These are phyloP conservation scores for Gasterosteus aculeatus DNA, from an alignment of 2,113 vertebrate genomes.

Conservation along the genomic window DNA sequence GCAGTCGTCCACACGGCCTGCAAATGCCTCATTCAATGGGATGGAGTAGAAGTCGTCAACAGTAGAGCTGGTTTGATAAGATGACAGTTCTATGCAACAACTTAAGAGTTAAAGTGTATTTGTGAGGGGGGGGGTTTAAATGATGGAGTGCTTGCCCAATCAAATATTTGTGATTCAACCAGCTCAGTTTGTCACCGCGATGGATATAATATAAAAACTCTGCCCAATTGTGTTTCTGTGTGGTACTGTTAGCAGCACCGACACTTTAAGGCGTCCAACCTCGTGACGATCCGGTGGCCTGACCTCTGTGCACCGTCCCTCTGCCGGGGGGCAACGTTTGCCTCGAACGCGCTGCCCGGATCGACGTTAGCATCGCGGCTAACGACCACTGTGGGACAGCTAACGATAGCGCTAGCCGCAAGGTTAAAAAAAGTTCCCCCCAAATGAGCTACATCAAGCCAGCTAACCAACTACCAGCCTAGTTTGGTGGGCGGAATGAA, in stretches of 20 bases:
- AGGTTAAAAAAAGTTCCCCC: background rate
- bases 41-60: background rate
- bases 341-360: background rate
- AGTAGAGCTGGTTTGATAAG: background rate
- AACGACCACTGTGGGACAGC: conserved; percentile 43
- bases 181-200: background rate
- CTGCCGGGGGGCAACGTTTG: background rate
- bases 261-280: background rate
- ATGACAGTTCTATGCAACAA: too few relatives aligned
- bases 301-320: conserved; percentile 43
- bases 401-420: background rate
- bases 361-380: conserved; percentile 32
- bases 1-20: background rate
- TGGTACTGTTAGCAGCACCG: background rate
- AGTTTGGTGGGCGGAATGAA: conserved; percentile 2
- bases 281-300: conserved; percentile 3
- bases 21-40: background rate
- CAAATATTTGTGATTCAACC: background rate
- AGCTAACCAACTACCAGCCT: background rate
- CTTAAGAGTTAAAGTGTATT: background rate
- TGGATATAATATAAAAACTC: background rate
- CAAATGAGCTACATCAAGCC: background rate
- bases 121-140: too few relatives aligned
- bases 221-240: background rate
- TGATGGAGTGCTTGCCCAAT: background rate